These are phyloP conservation scores for Parnassius glacialis DNA, from an alignment of 2,888 invertebrate species.

Conservation along the genomic window DNA sequence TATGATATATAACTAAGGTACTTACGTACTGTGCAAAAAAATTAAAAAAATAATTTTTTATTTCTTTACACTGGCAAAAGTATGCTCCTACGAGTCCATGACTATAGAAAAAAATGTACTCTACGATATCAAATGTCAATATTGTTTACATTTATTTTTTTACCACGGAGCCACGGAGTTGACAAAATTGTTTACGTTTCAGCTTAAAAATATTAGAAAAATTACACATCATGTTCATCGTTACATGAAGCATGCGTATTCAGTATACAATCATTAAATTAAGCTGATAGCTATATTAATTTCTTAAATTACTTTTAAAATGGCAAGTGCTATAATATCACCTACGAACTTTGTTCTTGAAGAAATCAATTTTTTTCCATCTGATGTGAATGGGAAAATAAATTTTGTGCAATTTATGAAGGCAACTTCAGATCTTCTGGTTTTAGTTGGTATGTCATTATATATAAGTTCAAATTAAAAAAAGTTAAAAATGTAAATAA, in stretches of 20 bases:
- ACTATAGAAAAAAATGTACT: too few species aligned
- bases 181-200: conserved; percentile 21
- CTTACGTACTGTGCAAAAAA: too few species aligned
- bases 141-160: too few species aligned
- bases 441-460: conserved; percentile 81
- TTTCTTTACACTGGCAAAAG: too few species aligned
- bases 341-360: conserved; percentile 40
- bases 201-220: conserved; percentile 10
- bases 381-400: conserved; percentile 78
- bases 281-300: too few species aligned
- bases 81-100: too few species aligned
- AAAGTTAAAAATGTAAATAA: conserved; percentile 11
- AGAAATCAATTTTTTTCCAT: conserved; percentile 73
- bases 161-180: too few species aligned
- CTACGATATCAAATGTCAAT: too few species aligned
- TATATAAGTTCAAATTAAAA: background rate
- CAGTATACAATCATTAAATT: background rate
- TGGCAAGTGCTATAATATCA: conserved; percentile 26
- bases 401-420: conserved; percentile 81
- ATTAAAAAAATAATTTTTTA: too few species aligned
- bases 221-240: conserved; percentile 5
- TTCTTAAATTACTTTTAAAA: conserved; percentile 14
- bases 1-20: too few species aligned
- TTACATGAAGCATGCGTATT: conserved; percentile 5
- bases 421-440: conserved; percentile 82